These are phyloP conservation scores for Orussus abietinus DNA, from an alignment of 1,140 invertebrate species.

Conservation along the genomic window DNA sequence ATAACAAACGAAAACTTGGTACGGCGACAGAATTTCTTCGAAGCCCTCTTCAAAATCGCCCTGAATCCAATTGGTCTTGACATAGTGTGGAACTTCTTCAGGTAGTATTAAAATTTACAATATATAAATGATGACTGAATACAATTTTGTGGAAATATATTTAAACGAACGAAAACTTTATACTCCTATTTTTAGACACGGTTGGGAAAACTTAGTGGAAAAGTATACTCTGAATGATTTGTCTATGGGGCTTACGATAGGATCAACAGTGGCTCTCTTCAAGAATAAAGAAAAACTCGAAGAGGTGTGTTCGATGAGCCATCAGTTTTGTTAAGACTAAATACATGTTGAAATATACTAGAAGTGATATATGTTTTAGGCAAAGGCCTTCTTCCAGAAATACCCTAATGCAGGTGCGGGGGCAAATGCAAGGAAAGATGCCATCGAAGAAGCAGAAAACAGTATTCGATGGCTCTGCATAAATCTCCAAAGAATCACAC, in stretches of 20 bases:
- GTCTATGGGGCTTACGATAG: constrained; percentile 65
- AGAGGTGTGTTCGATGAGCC: constrained; percentile 43
- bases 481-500: constrained; percentile 49
- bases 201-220: constrained; percentile 64
- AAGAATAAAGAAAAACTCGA: constrained; percentile 60
- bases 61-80: constrained; percentile 19
- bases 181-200: constrained; percentile 25
- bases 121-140: too few relatives aligned
- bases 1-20: constrained; percentile 18
- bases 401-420: constrained; percentile 81
- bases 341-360: too few relatives aligned
- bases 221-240: constrained; percentile 73
- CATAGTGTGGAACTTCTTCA: constrained; percentile 21
- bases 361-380: too few relatives aligned
- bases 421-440: constrained; percentile 60
- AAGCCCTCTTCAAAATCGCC: constrained; percentile 19
- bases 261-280: constrained; percentile 61
- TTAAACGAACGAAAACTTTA: background rate
- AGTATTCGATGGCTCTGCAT: constrained; percentile 70
- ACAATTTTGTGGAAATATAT: too few relatives aligned
- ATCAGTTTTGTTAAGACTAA: background rate
- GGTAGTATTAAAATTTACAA: too few relatives aligned
- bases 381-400: constrained; percentile 68
- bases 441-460: constrained; percentile 66
- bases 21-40: constrained; percentile 20